Evolutionary conservation across 2,888 invertebrate genomes (phyloP).

Genomic region (Drosophila flavopinicola): DNA sequence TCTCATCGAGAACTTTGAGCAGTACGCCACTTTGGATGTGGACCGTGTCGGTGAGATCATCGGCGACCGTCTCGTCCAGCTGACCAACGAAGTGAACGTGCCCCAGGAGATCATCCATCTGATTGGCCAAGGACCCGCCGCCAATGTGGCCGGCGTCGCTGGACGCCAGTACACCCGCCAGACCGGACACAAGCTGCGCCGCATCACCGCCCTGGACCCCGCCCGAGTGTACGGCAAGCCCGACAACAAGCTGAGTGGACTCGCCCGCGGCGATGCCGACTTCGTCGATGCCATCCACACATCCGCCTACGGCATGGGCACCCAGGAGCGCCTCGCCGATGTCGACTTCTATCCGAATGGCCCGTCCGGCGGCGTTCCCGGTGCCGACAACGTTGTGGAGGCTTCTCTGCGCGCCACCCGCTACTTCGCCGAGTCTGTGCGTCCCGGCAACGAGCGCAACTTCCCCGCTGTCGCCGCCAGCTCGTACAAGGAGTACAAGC

Average conservation of each 20-base stretch:
- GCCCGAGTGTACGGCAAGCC: slow-evolving; percentile 68
- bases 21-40: slow-evolving; percentile 63
- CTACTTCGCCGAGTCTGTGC: slow-evolving; percentile 83
- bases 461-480: slow-evolving; percentile 82
- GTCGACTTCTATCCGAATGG: slow-evolving; percentile 83
- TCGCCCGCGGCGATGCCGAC: slow-evolving; percentile 82
- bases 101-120: slow-evolving; percentile 80
- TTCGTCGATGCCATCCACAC: slow-evolving; percentile 83
- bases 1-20: slow-evolving; percentile 64
- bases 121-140: slow-evolving; percentile 80
- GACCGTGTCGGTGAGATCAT: slow-evolving; percentile 74
- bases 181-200: slow-evolving; percentile 79
- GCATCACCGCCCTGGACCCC: slow-evolving; percentile 83
- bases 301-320: slow-evolving; percentile 79
- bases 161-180: slow-evolving; percentile 77
- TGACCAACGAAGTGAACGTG: slow-evolving; percentile 65
- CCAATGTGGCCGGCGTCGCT: slow-evolving; percentile 83
- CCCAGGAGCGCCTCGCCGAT: slow-evolving; percentile 72
- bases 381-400: slow-evolving; percentile 79
- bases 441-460: slow-evolving; percentile 81
- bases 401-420: slow-evolving; percentile 80
- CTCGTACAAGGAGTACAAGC: slow-evolving; percentile 78
- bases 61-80: slow-evolving; percentile 73
- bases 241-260: slow-evolving; percentile 65
- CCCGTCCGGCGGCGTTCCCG: slow-evolving; percentile 71